Percentiles rank a stretch among this genome's conserved stretches.
Conservation (phyloP, 2,113 vertebrate genomes). For the Poeciliopsis occidentalis region DNA sequence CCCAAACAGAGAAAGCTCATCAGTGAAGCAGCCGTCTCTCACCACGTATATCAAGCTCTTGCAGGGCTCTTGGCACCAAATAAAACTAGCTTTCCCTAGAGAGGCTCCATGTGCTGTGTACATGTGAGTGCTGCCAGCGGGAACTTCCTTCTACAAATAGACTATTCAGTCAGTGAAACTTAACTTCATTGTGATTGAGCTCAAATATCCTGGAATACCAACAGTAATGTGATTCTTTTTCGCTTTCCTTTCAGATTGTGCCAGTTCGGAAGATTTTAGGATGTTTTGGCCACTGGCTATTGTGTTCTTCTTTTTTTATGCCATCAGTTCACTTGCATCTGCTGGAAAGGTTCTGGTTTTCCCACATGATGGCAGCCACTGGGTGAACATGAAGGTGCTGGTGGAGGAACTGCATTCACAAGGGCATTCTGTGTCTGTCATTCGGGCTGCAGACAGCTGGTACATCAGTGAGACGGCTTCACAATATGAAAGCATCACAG, state of each 20-base stretch:
- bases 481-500: conserved; percentile 53
- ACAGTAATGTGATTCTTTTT: neutral
- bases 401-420: conserved; percentile 58
- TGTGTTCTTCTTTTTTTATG: conserved; percentile 15
- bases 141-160: neutral
- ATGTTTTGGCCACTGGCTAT: conserved; percentile 30
- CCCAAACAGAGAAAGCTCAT: neutral
- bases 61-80: conserved; percentile 23
- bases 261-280: neutral
- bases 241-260: conserved; percentile 24
- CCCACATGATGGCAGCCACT: conserved; percentile 76
- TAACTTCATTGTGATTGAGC: neutral
- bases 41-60: neutral
- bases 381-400: conserved; percentile 75
- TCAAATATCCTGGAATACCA: neutral
- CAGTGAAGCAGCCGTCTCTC: neutral
- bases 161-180: neutral
- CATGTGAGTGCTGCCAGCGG: conserved; percentile 14
- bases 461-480: conserved; percentile 69
- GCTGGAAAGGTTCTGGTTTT: conserved; percentile 70
- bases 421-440: conserved; percentile 65
- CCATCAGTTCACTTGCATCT: neutral
- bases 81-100: conserved; percentile 22
- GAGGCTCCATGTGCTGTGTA: conserved; percentile 17
- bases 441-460: conserved; percentile 67